phyloP scores from a whole-genome alignment of 2,113 vertebrate species.

The Bujurquina vittata region DNA sequence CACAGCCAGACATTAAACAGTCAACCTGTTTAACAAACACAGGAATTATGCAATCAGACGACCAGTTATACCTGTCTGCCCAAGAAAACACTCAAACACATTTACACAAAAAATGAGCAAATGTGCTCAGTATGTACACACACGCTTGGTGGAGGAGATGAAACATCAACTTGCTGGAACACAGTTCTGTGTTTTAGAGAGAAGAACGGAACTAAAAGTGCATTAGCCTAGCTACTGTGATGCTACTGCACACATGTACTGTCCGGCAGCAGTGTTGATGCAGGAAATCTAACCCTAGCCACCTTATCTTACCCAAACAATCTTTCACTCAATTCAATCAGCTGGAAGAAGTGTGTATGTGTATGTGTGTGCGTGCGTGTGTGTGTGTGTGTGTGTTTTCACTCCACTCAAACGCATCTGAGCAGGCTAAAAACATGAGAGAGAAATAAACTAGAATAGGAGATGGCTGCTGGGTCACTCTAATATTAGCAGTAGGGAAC shows the following conservation, averaged over 20 bases:
- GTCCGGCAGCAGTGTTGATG: background rate
- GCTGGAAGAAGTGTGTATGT: background rate
- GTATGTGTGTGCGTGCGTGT: too few species aligned
- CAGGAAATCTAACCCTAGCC: background rate
- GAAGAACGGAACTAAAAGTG: background rate
- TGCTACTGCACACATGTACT: background rate
- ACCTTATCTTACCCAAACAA: conserved; percentile 6
- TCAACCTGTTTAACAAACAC: background rate
- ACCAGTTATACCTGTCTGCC: conserved; percentile 14
- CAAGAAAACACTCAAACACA: background rate
- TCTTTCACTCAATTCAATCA: conserved; percentile 21
- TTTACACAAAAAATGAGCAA: background rate
- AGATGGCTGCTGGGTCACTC: conserved; percentile 41
- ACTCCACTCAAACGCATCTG: background rate
- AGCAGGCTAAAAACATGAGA: conserved; percentile 6
- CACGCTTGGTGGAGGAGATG: background rate
- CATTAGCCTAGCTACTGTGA: background rate
- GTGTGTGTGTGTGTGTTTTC: background rate
- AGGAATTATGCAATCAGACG: conserved; percentile 31
- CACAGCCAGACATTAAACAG: conserved; percentile 38
- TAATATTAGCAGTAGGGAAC: conserved; percentile 54
- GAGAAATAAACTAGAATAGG: conserved; percentile 15
- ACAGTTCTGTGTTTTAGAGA: background rate
- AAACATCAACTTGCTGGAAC: conserved; percentile 44
- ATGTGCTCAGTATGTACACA: conserved; percentile 20